Conservation (phyloP, 2,797 vertebrate genomes). For the Meriones psammophilus region DNA sequence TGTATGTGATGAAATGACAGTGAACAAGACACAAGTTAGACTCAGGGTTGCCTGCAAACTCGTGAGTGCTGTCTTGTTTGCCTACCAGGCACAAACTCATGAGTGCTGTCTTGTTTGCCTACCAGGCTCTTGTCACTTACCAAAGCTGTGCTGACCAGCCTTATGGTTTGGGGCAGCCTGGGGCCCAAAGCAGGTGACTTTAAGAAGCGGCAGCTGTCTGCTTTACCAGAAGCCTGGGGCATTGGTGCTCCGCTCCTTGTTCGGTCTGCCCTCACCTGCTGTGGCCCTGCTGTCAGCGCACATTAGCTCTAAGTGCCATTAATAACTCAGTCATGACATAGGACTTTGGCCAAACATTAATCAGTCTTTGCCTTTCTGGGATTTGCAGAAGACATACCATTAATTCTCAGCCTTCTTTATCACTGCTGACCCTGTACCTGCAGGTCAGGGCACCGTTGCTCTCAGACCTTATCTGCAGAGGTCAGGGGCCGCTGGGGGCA, state of each 20-base stretch:
- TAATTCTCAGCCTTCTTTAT: background rate
- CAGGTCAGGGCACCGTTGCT: no score
- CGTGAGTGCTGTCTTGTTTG: background rate
- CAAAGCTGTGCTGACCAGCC: background rate
- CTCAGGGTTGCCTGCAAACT: background rate
- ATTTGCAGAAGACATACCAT: background rate
- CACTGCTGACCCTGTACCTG: background rate
- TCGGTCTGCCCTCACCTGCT: background rate
- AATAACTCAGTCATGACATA: background rate
- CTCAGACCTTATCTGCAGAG: background rate
- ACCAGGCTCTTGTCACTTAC: background rate
- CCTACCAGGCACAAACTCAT: background rate
- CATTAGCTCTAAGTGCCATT: background rate
- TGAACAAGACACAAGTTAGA: background rate
- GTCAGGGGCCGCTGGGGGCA: background rate
- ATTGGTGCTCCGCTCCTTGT: background rate
- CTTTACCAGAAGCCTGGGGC: background rate
- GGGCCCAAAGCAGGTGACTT: background rate
- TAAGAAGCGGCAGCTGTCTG: background rate
- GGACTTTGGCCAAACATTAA: background rate
- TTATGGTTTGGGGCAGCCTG: background rate
- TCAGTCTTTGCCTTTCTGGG: background rate
- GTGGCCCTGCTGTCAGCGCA: background rate
- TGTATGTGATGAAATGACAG: background rate
- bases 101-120: background rate